These are phyloP conservation scores for Sorex maritimensis DNA, from an alignment of 2,797 vertebrate genomes.

Conservation along the genomic window DNA sequence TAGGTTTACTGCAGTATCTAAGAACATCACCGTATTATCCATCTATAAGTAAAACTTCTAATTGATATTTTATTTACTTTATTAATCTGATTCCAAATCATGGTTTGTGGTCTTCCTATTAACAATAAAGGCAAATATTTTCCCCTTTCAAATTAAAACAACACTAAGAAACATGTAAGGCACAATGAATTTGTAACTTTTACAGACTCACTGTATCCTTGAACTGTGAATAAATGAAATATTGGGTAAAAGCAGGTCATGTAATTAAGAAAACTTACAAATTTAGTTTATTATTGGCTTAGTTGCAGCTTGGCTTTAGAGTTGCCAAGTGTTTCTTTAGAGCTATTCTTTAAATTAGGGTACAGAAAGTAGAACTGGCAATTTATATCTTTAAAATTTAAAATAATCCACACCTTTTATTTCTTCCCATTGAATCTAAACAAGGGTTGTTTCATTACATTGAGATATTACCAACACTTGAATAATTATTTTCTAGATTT, in stretches of 20 bases:
- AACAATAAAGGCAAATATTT: conserved; percentile 29
- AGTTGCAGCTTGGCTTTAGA: conserved; percentile 21
- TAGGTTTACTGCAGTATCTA: conserved; percentile 42
- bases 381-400: not conserved
- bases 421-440: conserved; percentile 47
- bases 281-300: conserved; percentile 40
- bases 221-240: conserved; percentile 53
- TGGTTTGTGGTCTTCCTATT: conserved; percentile 61
- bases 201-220: conserved; percentile 40
- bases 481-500: conserved; percentile 28
- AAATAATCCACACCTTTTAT: conserved; percentile 20
- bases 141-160: conserved; percentile 6
- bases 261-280: conserved; percentile 21
- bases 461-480: conserved; percentile 37
- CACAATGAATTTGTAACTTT: conserved; percentile 60
- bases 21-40: conserved; percentile 21
- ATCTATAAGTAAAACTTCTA: not conserved
- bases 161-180: not conserved
- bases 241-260: conserved; percentile 46
- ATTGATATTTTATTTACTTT: not conserved
- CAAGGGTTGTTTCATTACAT: not conserved
- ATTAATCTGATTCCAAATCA: conserved; percentile 60
- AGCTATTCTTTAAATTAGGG: conserved; percentile 37
- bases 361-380: conserved; percentile 24
- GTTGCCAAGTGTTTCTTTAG: conserved; percentile 53